Percentiles rank a stretch among this genome's conserved stretches.
Conservation (phyloP, 2,888 invertebrate species). For the Erynnis tages region DNA sequence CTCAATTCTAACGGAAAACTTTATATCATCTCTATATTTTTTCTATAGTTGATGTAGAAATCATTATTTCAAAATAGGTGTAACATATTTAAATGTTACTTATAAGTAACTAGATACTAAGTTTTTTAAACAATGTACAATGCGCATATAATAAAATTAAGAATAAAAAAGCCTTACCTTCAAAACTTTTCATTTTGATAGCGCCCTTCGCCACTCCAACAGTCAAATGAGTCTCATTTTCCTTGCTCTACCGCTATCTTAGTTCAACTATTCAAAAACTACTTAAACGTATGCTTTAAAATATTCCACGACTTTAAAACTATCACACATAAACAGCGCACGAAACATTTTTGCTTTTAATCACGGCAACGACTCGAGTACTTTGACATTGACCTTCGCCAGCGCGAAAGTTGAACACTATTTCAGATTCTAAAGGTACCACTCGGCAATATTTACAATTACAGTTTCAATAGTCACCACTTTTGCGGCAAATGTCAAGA, state of each 20-base stretch:
- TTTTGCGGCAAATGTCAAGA: conserved; percentile 69
- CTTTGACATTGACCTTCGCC: conserved; percentile 23
- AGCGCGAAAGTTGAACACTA: conserved; percentile 20
- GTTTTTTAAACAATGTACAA: no score
- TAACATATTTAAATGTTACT: no score
- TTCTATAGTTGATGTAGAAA: no score
- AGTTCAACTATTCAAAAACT: neutral
- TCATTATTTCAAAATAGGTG: no score
- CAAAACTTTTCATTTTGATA: conserved; percentile 61
- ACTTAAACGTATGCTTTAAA: conserved; percentile 1
- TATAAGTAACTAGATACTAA: no score
- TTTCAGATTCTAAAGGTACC: conserved; percentile 20
- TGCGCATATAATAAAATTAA: neutral
- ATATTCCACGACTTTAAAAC: conserved; percentile 8
- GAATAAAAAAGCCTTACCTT: conserved; percentile 49
- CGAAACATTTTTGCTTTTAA: conserved; percentile 22
- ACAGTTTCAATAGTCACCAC: conserved; percentile 53
- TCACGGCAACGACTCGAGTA: neutral
- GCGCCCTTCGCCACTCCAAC: conserved; percentile 33
- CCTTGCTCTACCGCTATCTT: neutral
- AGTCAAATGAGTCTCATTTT: conserved; percentile 23
- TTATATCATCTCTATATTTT: no score
- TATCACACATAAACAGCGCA: conserved; percentile 12
- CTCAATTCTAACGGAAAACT: no score
- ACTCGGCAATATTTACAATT: conserved; percentile 34